Evolutionary conservation across 2,888 invertebrate genomes (phyloP), one percentile per base, ranked within the genome.

Genomic region (Chymomyza caudatula): DNA sequence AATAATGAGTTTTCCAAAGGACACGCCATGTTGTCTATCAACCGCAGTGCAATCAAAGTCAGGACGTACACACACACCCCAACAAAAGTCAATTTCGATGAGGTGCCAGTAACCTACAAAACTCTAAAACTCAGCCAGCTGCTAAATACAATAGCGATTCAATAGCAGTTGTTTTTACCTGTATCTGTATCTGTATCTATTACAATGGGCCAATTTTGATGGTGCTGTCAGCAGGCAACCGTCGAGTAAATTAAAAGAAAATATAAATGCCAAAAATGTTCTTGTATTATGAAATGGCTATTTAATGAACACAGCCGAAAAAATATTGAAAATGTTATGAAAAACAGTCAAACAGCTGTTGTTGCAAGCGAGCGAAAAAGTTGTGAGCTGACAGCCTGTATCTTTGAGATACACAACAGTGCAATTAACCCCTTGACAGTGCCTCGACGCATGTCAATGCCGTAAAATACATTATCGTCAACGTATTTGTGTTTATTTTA

Each of bases 1-100:
- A 84, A 81, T 81, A 81, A 81, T 81, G 80, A 81, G 82, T 81
- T 81, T 75, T 81, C 20, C 51, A 13, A 69, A 77, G 77, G 77
- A 75, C 75, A 62, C 73, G 77, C 71, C 76, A 64, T 67, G 75
- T 75, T 56, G 78, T 79, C 79, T 81, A 81, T 81, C 84, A 81
- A 81, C 80, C 80, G 81, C 80, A 81, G 79, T 66, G 69, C 63
- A 70, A 70, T 77, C 77, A 77, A 71, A 78, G 74, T 74, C 74
- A 65, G 56, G 23, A 25, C 29, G 51, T 23, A 19, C 47, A 47
- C 20, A 47, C n/a, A 17, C n/a, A 17, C 15, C 4, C 37, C 4
- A 37, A 11, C 13, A 63, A 47, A 73, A 78, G 84, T 83, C 84
- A 80, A 78, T 80, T 80, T 60, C 64, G 25, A 54, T 63, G 59